phyloP scores from a whole-genome alignment of 2,888 invertebrate genomes.

The Gari tellinella region DNA sequence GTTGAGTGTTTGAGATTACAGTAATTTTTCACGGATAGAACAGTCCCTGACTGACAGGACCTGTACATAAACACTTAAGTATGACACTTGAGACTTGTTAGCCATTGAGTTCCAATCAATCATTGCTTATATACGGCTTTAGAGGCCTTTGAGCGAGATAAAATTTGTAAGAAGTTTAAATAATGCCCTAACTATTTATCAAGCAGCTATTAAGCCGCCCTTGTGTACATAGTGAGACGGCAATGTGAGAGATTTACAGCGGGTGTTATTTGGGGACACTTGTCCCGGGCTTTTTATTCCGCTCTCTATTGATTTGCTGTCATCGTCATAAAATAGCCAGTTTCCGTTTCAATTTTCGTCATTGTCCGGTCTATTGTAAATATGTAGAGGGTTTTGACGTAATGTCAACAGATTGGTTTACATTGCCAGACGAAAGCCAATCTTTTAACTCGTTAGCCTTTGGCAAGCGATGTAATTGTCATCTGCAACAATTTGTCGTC shows the following conservation, averaged over 20 bases:
- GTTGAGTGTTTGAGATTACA: constrained; percentile 34
- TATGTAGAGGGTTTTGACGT: too few species aligned
- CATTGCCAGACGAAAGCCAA: too few species aligned
- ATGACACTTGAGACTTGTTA: constrained; percentile 59
- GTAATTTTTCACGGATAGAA: constrained; percentile 48
- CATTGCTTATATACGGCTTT: constrained; percentile 55
- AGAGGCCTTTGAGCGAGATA: constrained; percentile 58
- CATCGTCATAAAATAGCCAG: too few species aligned
- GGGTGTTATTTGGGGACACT: too few species aligned
- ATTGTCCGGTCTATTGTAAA: too few species aligned
- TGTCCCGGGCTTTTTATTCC: too few species aligned
- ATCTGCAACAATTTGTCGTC: too few species aligned
- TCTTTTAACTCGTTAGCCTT: too few species aligned
- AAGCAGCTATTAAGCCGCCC: constrained; percentile 37
- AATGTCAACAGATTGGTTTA: too few species aligned
- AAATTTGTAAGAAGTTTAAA: constrained; percentile 63
- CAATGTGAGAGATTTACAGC: constrained; percentile 21
- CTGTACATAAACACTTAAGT: constrained; percentile 58
- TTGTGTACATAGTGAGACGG: constrained; percentile 14
- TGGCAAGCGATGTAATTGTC: too few species aligned
- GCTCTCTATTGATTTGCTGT: too few species aligned
- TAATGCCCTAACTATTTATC: constrained; percentile 62
- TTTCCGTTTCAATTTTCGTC: too few species aligned
- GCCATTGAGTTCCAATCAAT: constrained; percentile 60
- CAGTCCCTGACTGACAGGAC: constrained; percentile 34